These are phyloP conservation scores for Acanthosepion esculentum DNA, from an alignment of 2,888 invertebrate species.

Conservation along the genomic window DNA sequence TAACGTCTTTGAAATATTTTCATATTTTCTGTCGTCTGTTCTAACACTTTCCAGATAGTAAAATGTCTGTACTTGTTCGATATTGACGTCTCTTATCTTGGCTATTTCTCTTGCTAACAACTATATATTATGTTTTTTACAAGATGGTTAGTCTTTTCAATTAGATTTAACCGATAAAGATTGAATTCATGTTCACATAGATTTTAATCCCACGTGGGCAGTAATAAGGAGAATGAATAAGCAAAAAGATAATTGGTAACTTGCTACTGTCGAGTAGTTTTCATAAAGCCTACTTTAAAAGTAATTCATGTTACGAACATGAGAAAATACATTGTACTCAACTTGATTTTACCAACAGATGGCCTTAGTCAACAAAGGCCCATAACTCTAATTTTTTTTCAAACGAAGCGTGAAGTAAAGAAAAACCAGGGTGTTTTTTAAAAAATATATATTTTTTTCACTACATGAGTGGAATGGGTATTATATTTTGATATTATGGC, in stretches of 20 bases:
- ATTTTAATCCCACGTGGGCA: neutral
- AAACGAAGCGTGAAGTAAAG: neutral
- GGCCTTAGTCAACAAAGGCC: neutral
- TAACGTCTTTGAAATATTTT: no score
- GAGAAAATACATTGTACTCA: neutral
- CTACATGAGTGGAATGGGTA: neutral
- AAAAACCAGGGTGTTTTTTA: neutral
- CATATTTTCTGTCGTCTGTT: no score
- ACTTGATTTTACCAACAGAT: neutral
- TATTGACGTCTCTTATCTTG: no score
- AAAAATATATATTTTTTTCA: neutral
- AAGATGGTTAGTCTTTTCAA: neutral
- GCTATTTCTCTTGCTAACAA: no score
- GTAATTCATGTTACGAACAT: neutral
- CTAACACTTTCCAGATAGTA: no score
- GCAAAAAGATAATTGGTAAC: no score
- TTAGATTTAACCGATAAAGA: no score
- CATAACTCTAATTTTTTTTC: neutral
- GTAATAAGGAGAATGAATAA: neutral
- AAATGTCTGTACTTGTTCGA: no score
- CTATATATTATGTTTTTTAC: no score
- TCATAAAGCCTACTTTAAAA: neutral
- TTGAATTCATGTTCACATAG: neutral
- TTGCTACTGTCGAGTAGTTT: neutral
- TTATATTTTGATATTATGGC: neutral